phyloP scores from a whole-genome alignment of 2,113 vertebrate species.

The Gopherus evgoodei region DNA sequence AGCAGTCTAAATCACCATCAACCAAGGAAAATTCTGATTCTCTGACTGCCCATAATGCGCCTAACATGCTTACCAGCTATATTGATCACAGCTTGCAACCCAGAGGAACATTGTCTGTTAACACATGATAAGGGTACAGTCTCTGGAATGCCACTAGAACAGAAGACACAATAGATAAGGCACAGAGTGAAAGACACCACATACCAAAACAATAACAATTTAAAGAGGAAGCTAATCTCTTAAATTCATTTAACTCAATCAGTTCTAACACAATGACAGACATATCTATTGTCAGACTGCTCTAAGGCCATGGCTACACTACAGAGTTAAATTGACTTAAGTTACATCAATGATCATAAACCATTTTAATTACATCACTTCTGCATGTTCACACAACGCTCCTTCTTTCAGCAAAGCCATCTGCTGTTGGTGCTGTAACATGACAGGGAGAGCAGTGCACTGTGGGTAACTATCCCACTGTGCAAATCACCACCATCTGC shows the following conservation, averaged over 20 bases:
- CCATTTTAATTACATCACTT: too few relatives aligned
- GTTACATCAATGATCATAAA: too few relatives aligned
- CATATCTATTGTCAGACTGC: background rate
- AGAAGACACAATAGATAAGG: background rate
- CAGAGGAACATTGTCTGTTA: constrained; percentile 94
- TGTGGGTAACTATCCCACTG: too few relatives aligned
- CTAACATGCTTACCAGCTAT: constrained; percentile 84
- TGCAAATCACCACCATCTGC: too few relatives aligned
- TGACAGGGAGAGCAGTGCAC: too few relatives aligned
- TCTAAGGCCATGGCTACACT: too few relatives aligned
- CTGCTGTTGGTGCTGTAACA: too few relatives aligned
- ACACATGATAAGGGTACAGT: constrained; percentile 86
- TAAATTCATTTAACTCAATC: background rate
- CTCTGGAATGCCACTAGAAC: constrained; percentile 90
- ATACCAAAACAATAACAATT: background rate
- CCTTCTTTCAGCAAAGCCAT: too few relatives aligned
- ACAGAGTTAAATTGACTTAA: too few relatives aligned
- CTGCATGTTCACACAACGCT: too few relatives aligned
- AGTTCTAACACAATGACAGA: background rate
- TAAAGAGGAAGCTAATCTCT: background rate
- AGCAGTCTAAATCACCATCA: background rate
- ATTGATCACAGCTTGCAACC: constrained; percentile 91
- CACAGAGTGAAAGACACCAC: background rate
- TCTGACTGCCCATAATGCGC: fast-evolving
- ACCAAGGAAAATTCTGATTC: background rate